A percentile compares a stretch with the other conserved stretches of the same genome.
Evolutionary conservation across 2,113 vertebrate species (phyloP).

Genomic region (Speoplatyrhinus poulsoni): DNA sequence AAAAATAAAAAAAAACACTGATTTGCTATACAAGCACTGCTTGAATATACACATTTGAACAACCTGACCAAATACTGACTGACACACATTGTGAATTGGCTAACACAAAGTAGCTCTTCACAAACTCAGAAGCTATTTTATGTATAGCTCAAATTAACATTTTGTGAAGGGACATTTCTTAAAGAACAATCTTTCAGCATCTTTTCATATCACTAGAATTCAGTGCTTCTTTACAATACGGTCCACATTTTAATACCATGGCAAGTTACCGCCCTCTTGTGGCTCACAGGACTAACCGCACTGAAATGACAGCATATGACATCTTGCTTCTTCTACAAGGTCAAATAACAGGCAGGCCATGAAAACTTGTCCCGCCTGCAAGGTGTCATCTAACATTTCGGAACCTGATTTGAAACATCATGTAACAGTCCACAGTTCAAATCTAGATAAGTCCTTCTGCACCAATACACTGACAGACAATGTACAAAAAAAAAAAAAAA

Average conservation of each 20-base stretch:
- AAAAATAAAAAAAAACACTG: slow-evolving; percentile 9
- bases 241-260: slow-evolving; percentile 1
- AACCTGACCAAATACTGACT: not conserved
- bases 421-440: not conserved
- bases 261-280: slow-evolving; percentile 51
- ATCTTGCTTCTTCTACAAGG: slow-evolving; percentile 30
- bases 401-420: not conserved
- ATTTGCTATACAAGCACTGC: slow-evolving; percentile 57
- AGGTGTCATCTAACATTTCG: slow-evolving; percentile 27
- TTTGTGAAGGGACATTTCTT: slow-evolving; percentile 14
- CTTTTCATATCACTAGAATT: slow-evolving; percentile 1
- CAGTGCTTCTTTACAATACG: not conserved
- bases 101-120: slow-evolving; percentile 30
- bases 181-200: slow-evolving; percentile 4
- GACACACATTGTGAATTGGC: slow-evolving; percentile 9
- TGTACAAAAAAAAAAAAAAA: not conserved
- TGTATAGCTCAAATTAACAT: slow-evolving; percentile 23
- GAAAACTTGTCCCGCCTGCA: not conserved
- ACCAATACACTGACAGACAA: not conserved
- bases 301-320: not conserved
- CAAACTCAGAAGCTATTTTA: slow-evolving; percentile 36
- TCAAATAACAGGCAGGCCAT: slow-evolving; percentile 30
- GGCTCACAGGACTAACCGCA: slow-evolving; percentile 12
- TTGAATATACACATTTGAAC: slow-evolving; percentile 41
- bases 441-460: not conserved